A percentile compares a stretch with the other conserved stretches of the same genome.
phyloP scores from a whole-genome alignment of 2,888 invertebrate genomes.

The Cryptus viduatorius region DNA sequence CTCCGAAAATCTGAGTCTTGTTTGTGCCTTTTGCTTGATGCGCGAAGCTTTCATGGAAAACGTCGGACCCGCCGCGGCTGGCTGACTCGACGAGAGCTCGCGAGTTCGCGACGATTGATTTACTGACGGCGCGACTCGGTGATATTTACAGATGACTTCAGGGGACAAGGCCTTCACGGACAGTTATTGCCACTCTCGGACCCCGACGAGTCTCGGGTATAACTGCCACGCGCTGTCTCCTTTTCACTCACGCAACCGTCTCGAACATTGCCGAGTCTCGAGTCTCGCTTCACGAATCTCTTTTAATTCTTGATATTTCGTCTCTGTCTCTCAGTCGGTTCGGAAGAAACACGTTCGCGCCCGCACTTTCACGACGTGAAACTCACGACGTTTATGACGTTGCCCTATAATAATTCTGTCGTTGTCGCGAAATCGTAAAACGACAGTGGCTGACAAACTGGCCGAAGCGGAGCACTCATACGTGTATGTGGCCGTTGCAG shows the following conservation, averaged over 20 bases:
- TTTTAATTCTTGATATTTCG: conserved; percentile 47
- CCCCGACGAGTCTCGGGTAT: conserved; percentile 43
- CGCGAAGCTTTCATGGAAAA: conserved; percentile 58
- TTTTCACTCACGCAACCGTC: conserved; percentile 49
- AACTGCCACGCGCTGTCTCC: conserved; percentile 47
- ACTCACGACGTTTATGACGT: conserved; percentile 78
- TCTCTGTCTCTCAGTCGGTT: conserved; percentile 59
- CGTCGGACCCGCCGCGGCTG: conserved; percentile 17
- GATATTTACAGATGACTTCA: conserved; percentile 79
- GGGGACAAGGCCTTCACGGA: conserved; percentile 73
- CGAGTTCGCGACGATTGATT: conserved; percentile 78
- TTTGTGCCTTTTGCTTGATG: conserved; percentile 31
- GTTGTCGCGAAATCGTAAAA: conserved; percentile 79
- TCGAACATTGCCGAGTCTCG: conserved; percentile 1
- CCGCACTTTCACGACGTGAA: conserved; percentile 56
- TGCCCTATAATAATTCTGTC: conserved; percentile 80
- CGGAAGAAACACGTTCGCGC: conserved; percentile 43
- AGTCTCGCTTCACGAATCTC: conserved; percentile 64
- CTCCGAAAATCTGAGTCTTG: conserved; percentile 27
- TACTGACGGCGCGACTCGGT: conserved; percentile 74
- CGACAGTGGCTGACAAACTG: conserved; percentile 76
- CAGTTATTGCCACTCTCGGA: conserved; percentile 77
- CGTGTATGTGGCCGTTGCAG: not conserved
- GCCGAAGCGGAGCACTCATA: conserved; percentile 47
- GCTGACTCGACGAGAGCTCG: conserved; percentile 55